Base-by-base conservation (phyloP, 2,888 invertebrate genomes). In the Ernsta delagoae region DNA sequence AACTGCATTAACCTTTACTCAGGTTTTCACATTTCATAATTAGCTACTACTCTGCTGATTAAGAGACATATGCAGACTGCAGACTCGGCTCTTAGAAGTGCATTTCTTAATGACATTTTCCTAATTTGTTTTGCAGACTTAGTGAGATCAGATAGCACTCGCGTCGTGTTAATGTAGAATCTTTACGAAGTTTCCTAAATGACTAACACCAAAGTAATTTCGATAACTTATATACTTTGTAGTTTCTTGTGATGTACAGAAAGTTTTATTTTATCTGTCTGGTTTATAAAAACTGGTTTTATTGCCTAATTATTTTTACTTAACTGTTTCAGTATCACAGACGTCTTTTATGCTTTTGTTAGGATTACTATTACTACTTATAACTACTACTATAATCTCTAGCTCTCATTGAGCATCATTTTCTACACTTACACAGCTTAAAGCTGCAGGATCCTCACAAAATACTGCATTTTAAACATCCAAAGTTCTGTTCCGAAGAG, bases 91-190 rank as follows among this genome's bases (percentile, higher is more conserved):
- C 67, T 61, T 67, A 67, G 60, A 56, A 61, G 54, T 67, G 67
- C 61, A 67, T 67, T 67, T 67, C 67, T 67, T 67, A 67, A 67
- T 67, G 67, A 67, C 60, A 67, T 67, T 67, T 67, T 50, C 54
- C 67, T 61, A 61, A 67, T 61, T 67, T 67, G 67, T 67, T 67
- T 67, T 61, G 54, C 60, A 60, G 59, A 60, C 66, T 62, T 59
- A 66, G 54, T 45, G 54, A 36, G 67, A 67, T 61, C 59, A 50
- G 59, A 66, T 66, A 66, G 53, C 36, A 39, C 6, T 57, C n/a
- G 36, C 6, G 24, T 54, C 50, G 7, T 59, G 50, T 50, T 50
- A 59, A 53, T 57, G 65, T 12, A 31, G 39, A 12, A 12, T 59
- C 65, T 59, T 59, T 50, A n/a, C 34, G 31, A 41, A 53, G 41